A percentile compares a stretch with the other conserved stretches of the same genome.
phyloP scores from a whole-genome alignment of 1,140 invertebrate genomes.

The Meloidogyne exigua region DNA sequence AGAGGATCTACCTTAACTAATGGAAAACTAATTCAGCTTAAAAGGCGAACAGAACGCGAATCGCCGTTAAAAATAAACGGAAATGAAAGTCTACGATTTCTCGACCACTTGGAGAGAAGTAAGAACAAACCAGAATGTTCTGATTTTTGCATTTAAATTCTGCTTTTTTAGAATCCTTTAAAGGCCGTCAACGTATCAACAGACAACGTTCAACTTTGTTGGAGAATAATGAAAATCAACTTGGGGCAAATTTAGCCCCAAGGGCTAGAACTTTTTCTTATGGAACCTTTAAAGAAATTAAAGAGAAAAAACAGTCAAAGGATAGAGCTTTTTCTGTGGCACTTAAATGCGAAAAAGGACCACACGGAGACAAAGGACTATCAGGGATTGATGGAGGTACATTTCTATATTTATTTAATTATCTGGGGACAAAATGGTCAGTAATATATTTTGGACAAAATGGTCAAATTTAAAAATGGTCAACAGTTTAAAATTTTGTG shows the following conservation, averaged over 20 bases:
- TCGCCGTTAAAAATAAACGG: neutral
- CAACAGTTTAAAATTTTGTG: too few relatives aligned
- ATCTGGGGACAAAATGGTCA: too few relatives aligned
- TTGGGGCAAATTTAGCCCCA: neutral
- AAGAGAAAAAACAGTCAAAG: neutral
- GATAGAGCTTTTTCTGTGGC: neutral
- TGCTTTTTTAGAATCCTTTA: conserved; percentile 25
- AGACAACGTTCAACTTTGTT: neutral
- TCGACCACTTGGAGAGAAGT: conserved; percentile 35
- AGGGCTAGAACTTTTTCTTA: neutral
- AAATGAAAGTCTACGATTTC: conserved; percentile 8
- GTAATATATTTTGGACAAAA: too few relatives aligned
- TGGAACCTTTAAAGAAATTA: neutral
- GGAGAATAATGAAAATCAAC: neutral
- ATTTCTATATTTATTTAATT: too few relatives aligned
- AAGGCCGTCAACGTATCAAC: conserved; percentile 21
- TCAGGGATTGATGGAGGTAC: neutral
- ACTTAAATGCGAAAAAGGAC: neutral
- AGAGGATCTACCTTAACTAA: neutral
- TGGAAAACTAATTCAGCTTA: neutral
- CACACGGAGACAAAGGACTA: neutral
- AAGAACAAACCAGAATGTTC: neutral
- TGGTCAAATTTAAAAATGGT: too few relatives aligned
- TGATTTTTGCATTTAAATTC: too few relatives aligned
- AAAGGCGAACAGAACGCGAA: conserved; percentile 17